Base-by-base conservation (phyloP, 2,797 vertebrate species). In the Hephaestus fuliginosus region DNA sequence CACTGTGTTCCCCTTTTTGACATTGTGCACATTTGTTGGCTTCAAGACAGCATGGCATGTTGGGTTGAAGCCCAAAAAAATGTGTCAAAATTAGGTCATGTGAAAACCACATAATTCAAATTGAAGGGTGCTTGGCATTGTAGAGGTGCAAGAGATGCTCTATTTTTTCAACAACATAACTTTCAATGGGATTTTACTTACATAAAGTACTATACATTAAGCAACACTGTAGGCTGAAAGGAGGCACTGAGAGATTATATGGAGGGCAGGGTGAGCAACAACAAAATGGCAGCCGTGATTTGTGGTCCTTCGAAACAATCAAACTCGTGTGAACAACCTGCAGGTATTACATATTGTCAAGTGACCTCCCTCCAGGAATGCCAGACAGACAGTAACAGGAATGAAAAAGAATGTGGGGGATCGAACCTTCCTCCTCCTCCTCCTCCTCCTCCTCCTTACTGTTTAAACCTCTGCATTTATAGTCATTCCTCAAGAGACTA, bases 401-500 rank as follows among this genome's bases (percentile, higher is more conserved):
- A 81, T 80, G 18, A 39, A 68, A 83, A 82, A 66, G 12, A 79
- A 74, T 17, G 65, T 76, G 51, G 36, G 71, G 56, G 28, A 78
- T 62, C 4, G 11, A 75, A 64, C 46, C 30, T 33, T 33, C 30
- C 30, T 33, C 20, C 41, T 70, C 74, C 30, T 30, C 30, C 30
- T 30, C 30, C 30, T 30, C 30, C 78, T 62, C 64, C 48, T 48
- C 70, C 44, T 60, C 17, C 62, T 64, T 17, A 4, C 22, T 85
- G 66, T 75, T 70, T 64, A 79, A 88, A 83, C 52, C 33, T 78
- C 17, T 85, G 78, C 61, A 66, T 84, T 91, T 70, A 78, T 74
- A 78, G 58, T 68, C 64, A 74, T 89, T 71, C 46, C 77, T 81
- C 74, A 43, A 58, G 68, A 73, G 75, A 80, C 0, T 51, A 39